Percentiles rank a stretch among this genome's conserved stretches.
phyloP scores from a whole-genome alignment of 2,888 invertebrate species.

The Euspilapteryx auroguttella region DNA sequence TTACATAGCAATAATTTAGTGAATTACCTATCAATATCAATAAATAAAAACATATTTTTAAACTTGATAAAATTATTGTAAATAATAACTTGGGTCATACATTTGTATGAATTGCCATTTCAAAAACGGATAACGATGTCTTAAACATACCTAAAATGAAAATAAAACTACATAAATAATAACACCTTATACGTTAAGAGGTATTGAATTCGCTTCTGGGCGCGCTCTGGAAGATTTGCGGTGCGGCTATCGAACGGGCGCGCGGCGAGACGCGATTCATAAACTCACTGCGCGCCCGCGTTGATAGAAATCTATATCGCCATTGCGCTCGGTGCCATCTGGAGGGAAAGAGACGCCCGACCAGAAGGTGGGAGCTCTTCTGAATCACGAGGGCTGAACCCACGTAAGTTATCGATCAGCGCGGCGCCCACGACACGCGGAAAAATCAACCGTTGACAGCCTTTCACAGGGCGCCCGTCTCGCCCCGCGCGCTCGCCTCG shows the following conservation, averaged over 20 bases:
- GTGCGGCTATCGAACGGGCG: constrained; percentile 14
- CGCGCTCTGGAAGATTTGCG: constrained; percentile 50
- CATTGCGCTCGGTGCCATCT: neutral
- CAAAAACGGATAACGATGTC: too few relatives aligned
- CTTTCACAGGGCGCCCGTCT: constrained; percentile 47
- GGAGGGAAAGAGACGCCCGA: neutral
- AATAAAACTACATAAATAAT: too few relatives aligned
- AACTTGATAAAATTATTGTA: too few relatives aligned
- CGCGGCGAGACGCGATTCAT: neutral
- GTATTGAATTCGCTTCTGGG: too few relatives aligned
- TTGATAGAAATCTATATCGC: neutral
- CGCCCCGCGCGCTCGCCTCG: constrained; percentile 16
- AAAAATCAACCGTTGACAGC: constrained; percentile 61
- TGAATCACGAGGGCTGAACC: constrained; percentile 11
- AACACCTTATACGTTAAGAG: too few relatives aligned
- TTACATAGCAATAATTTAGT: too few relatives aligned
- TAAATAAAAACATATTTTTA: too few relatives aligned
- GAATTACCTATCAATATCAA: too few relatives aligned
- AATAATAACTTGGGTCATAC: too few relatives aligned
- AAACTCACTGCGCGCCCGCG: neutral
- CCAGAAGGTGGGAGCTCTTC: neutral
- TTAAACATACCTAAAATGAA: too few relatives aligned
- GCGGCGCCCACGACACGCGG: constrained; percentile 54
- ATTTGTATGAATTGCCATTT: too few relatives aligned
- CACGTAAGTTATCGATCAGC: constrained; percentile 62